Evolutionary conservation across 2,113 vertebrate species (phyloP).

Genomic region (Corythaeola cristata): DNA sequence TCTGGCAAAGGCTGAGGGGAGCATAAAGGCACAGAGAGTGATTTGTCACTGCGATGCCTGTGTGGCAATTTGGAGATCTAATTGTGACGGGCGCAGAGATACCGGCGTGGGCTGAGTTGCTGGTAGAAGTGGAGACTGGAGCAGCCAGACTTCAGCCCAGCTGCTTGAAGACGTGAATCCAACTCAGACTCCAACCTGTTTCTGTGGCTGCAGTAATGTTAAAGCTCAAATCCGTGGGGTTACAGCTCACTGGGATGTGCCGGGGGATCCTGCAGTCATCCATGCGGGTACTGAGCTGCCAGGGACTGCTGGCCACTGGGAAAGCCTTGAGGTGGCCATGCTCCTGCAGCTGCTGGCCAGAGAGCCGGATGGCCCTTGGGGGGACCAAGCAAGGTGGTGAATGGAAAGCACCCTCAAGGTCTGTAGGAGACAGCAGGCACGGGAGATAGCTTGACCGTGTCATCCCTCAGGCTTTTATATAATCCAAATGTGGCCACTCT

Average conservation of each 20-base stretch:
- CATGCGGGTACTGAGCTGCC: neutral
- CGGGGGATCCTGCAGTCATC: neutral
- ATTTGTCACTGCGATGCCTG: neutral
- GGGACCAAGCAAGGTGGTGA: neutral
- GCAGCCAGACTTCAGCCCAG: neutral
- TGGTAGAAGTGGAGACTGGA: neutral
- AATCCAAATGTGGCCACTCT: neutral
- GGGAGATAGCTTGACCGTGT: neutral
- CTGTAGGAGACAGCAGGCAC: neutral
- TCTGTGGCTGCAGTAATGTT: neutral
- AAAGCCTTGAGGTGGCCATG: accelerated
- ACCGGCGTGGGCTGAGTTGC: neutral
- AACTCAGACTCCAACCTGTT: neutral
- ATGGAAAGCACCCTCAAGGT: neutral
- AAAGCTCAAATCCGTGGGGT: neutral
- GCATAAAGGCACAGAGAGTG: neutral
- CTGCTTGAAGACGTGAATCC: neutral
- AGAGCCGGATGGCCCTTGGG: accelerated
- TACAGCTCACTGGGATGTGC: neutral
- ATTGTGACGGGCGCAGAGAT: neutral
- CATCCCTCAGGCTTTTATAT: neutral
- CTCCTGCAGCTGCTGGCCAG: neutral
- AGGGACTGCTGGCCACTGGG: neutral
- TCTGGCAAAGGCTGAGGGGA: slow-evolving; percentile 33
- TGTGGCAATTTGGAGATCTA: neutral